Evolutionary conservation across 2,113 vertebrate species (phyloP).

Genomic region (Oplegnathus fasciatus): DNA sequence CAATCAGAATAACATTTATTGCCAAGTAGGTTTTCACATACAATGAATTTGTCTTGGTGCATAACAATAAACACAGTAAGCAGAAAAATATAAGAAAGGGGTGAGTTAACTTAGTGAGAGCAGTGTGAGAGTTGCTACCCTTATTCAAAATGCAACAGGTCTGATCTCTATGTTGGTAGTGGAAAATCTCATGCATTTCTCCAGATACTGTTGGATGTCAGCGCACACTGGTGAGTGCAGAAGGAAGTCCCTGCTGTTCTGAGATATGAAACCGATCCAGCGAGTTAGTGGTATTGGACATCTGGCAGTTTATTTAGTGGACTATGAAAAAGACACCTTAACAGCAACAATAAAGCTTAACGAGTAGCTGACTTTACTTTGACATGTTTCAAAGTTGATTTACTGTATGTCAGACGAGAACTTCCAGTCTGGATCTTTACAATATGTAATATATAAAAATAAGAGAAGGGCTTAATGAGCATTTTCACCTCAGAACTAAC

Average conservation of each 20-base stretch:
- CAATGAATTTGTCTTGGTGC: too few relatives aligned
- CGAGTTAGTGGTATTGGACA: neutral
- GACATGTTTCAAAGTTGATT: neutral
- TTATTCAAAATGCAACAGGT: neutral
- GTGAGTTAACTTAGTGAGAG: too few relatives aligned
- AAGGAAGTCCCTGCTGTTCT: neutral
- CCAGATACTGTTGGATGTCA: neutral
- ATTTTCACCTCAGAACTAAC: neutral
- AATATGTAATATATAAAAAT: neutral
- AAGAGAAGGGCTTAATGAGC: neutral
- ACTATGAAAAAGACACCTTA: neutral
- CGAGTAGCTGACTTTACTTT: neutral
- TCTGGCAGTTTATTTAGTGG: neutral
- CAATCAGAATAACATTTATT: too few relatives aligned
- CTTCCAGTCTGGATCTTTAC: neutral
- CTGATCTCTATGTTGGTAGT: neutral
- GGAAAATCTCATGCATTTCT: neutral
- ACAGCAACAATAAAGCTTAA: neutral
- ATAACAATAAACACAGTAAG: too few relatives aligned
- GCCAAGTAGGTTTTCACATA: too few relatives aligned
- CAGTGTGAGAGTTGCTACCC: neutral
- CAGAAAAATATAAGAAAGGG: too few relatives aligned
- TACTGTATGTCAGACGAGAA: neutral
- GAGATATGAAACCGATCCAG: neutral
- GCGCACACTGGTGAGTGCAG: neutral